Conservation (phyloP, 1,140 invertebrate genomes). For the Neodiprion pinetum region DNA sequence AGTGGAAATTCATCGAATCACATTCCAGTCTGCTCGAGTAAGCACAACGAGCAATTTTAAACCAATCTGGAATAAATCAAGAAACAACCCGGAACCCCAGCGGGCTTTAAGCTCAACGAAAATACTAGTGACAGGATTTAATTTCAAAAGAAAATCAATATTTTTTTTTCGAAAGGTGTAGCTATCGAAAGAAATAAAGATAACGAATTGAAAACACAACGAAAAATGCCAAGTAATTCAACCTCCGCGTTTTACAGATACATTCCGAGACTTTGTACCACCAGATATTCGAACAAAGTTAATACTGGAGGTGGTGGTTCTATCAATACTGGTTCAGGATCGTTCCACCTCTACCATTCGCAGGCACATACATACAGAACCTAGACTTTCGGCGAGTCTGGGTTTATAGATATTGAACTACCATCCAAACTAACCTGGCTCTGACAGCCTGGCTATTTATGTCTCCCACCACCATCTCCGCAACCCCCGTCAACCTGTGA, state of each 20-base stretch:
- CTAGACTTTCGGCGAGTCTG: not conserved
- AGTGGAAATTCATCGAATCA: slow-evolving; percentile 2
- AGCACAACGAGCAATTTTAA: not conserved
- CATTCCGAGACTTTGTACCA: not conserved
- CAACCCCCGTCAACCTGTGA: not conserved
- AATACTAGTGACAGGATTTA: too few species aligned
- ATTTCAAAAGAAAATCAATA: too few species aligned
- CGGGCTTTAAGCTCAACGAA: not conserved
- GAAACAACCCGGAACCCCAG: not conserved
- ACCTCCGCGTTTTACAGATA: not conserved
- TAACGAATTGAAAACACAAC: not conserved
- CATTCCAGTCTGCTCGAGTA: not conserved
- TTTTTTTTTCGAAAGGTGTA: not conserved
- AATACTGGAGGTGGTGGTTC: not conserved
- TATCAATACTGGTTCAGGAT: not conserved
- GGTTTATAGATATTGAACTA: slow-evolving; percentile 1
- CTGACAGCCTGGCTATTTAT: slow-evolving; percentile 2
- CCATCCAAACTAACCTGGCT: not conserved
- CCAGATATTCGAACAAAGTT: not conserved
- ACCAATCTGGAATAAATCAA: not conserved
- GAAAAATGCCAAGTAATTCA: not conserved
- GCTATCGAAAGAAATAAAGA: too few species aligned
- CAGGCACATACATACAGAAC: not conserved
- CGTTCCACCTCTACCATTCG: not conserved
- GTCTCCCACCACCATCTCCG: not conserved